Evolutionary conservation across 2,797 vertebrate genomes (phyloP).

Genomic region (Falco concolor): DNA sequence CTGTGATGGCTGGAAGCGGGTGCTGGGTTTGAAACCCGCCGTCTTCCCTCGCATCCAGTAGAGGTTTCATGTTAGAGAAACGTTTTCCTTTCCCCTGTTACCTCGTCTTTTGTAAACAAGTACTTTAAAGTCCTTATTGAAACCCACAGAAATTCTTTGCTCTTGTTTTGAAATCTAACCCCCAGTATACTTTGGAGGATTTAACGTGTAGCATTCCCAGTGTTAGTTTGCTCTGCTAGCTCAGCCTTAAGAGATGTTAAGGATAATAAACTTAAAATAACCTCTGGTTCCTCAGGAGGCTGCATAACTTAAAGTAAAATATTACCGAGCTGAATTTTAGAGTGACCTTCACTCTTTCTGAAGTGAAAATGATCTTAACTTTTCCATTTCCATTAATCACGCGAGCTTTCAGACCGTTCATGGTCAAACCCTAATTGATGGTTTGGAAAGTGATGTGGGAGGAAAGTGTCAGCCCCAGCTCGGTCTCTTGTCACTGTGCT

Average conservation of each 20-base stretch:
- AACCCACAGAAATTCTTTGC: constrained; percentile 46
- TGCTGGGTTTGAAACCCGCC: background rate
- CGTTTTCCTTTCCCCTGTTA: constrained; percentile 8
- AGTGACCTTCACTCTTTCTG: constrained; percentile 12
- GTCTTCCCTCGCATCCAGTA: background rate
- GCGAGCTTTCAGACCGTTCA: background rate
- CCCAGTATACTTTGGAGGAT: constrained; percentile 53
- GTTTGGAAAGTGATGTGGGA: background rate
- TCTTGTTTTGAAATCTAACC: constrained; percentile 63
- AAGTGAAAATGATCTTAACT: background rate
- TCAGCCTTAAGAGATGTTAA: constrained; percentile 50
- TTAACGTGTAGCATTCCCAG: constrained; percentile 23
- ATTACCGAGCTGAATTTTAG: background rate
- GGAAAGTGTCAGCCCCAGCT: background rate
- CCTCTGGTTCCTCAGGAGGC: constrained; percentile 42
- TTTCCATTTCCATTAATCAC: background rate
- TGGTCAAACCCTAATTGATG: background rate
- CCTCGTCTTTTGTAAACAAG: constrained; percentile 49
- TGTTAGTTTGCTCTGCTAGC: constrained; percentile 45
- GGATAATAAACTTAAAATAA: constrained; percentile 64
- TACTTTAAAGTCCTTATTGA: constrained; percentile 50
- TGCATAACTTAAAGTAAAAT: constrained; percentile 9
- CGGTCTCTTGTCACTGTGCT: background rate
- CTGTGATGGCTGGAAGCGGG: background rate
- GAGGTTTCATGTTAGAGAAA: background rate